Base-by-base conservation (phyloP, 2,888 invertebrate genomes). In the Andrena chrysosceles region DNA sequence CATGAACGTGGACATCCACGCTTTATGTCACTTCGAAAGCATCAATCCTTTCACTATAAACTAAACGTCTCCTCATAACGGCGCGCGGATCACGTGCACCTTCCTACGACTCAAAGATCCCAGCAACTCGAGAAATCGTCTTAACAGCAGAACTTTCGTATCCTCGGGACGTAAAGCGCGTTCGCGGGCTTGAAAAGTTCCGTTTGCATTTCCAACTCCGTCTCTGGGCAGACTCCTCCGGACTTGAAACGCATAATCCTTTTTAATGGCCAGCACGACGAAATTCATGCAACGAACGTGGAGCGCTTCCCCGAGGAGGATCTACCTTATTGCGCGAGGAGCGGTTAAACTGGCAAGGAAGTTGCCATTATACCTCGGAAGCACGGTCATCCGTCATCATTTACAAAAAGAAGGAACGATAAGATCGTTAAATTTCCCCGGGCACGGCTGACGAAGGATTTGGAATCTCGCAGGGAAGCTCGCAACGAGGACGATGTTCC, bases 221-320 rank as follows among this genome's bases (percentile, higher is more conserved):
- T 59, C 20, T 49, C 83, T 77, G 66, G 75, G 75, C 84, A 80
- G 74, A 67, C 63, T 72, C 64, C 77, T 31, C 42, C 59, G 59
- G 75, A 75, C 79, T 33, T 75, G 72, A 70, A 68, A 59, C 75
- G 72, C 62, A 70, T 86, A 86, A 88, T 83, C 83, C 81, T 86
- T 85, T 86, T 83, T 86, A 85, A 88, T 81, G 84, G 66, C 52
- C 42, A 54, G 29, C 23, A 54, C 64, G 70, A 67, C 68, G 70
- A 76, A 84, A 87, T 87, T 87, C 87, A 77, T 87, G 77, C 77
- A 73, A 71, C 66, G 78, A 71, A 87, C 87, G 85, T 85, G 87
- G 62, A 48, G 60, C 67, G 83, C 42, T 81, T 87, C 64, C 71
- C 35, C 42, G 63, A 83, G 52, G 29, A 66, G 77, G 79, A 69